These are phyloP conservation scores for Cynopterus sphinx DNA, from an alignment of 2,797 vertebrate species.

Conservation along the genomic window DNA sequence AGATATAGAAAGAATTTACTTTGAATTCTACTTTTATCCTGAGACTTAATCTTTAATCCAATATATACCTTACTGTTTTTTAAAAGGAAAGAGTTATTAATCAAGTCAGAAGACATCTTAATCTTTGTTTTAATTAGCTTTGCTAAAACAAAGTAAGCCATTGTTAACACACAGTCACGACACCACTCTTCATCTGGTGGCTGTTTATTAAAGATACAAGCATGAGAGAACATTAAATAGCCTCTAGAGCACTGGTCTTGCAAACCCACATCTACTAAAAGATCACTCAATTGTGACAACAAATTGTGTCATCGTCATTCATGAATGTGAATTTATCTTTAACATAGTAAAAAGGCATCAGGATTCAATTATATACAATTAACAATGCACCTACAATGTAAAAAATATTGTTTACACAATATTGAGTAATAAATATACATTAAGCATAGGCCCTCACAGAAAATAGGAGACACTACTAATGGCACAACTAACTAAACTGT, in stretches of 20 bases:
- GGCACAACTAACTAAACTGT: not conserved
- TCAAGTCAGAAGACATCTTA: not conserved
- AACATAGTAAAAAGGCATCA: not conserved
- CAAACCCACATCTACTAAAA: not conserved
- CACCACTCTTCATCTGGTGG: not conserved
- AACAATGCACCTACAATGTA: not conserved
- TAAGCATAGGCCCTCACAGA: not conserved
- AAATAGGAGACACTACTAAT: not conserved
- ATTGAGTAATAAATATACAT: not conserved
- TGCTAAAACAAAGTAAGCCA: not conserved
- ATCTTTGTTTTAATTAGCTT: conserved; percentile 17
- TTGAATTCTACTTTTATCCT: not conserved
- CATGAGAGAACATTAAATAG: not conserved
- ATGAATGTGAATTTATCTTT: not conserved
- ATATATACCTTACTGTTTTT: not conserved
- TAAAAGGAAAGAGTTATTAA: not conserved
- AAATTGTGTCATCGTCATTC: not conserved
- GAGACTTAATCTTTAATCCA: not conserved
- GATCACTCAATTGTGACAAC: not conserved
- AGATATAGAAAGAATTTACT: not conserved
- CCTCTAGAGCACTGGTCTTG: not conserved
- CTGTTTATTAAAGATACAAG: not conserved
- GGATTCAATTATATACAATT: not conserved
- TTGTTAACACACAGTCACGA: not conserved
- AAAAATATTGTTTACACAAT: not conserved